Base-by-base conservation (phyloP, 1,140 invertebrate species). In the Diuraphis noxia region DNA sequence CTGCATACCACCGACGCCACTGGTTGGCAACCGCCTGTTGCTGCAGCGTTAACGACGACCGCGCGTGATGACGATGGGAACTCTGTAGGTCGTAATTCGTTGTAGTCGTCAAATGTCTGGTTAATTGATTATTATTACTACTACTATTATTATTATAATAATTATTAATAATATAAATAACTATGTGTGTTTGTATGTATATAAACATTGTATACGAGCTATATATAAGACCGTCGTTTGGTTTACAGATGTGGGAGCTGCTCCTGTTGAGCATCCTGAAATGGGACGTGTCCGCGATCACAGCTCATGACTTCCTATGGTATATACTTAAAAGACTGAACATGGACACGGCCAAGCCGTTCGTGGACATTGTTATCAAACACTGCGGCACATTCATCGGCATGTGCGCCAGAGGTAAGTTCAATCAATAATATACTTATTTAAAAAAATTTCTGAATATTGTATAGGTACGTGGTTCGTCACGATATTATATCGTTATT, bases 311-410 rank as follows among this genome's bases (percentile, higher is more conserved):
- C 94, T 97, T 97, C 94, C 94, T 98, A 81, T 95, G 96, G 91
- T 95, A 97, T 93, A 96, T 97, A 41, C 94, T 95, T 94, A 92
- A 92, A 94, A 93, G 92, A 93, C 91, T 93, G 94, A 85, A 92
- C 92, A 93, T 95, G 93, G 95, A 96, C 93, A 94, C 94, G 5
- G 94, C 95, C 85, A 96, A 96, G 95, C 63, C 77, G 4, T 38
- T 30, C 36, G 77, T 81, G 23, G 77, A 82, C 43, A 25, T 82
- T 34, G 95, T 97, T 92, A 94, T 95, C 92, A 95, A 95, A 93
- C 96, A 97, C 93, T 96, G 96, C n/a, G 96, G 96, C 92, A 97
- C 96, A 25, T 97, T 97, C 94, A 96, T 97, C 92, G 95, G 96
- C 13, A 95, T 97, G 56, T 97, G 96, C 92, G 96, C 96, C 46